Percentiles rank a stretch among this genome's conserved stretches.
Conservation (phyloP, 2,888 invertebrate genomes). For the Drosophila robusta region DNA sequence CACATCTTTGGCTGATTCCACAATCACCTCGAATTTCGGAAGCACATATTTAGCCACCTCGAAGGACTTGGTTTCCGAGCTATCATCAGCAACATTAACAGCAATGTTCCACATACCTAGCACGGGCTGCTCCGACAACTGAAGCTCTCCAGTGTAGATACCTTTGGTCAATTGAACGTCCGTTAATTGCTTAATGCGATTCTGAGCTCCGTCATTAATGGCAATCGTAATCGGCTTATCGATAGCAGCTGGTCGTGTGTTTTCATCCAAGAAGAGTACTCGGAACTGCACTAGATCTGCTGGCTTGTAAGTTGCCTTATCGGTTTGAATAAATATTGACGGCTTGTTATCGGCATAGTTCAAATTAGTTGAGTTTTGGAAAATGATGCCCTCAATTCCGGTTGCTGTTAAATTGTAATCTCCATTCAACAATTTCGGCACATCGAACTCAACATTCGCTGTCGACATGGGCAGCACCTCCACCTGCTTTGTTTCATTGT, state of each 20-base stretch:
- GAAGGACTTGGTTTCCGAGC: constrained; percentile 62
- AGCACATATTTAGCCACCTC: constrained; percentile 95
- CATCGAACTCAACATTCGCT: constrained; percentile 90
- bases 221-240: constrained; percentile 76
- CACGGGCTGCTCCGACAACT: constrained; percentile 92
- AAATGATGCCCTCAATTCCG: constrained; percentile 90
- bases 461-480: constrained; percentile 90
- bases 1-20: constrained; percentile 92
- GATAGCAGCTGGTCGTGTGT: constrained; percentile 88
- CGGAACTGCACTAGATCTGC: constrained; percentile 92
- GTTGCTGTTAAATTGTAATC: constrained; percentile 79
- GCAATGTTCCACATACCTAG: constrained; percentile 95
- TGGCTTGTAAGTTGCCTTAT: constrained; percentile 96
- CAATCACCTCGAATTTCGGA: constrained; percentile 95
- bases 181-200: constrained; percentile 93
- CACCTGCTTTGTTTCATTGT: constrained; percentile 89
- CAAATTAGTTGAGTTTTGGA: constrained; percentile 90
- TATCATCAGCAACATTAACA: constrained; percentile 86
- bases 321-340: constrained; percentile 95
- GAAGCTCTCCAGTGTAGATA: constrained; percentile 91
- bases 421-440: constrained; percentile 83
- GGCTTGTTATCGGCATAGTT: constrained; percentile 89
- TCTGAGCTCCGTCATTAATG: constrained; percentile 88
- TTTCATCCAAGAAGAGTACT: constrained; percentile 89
- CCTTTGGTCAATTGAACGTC: constrained; percentile 89